phyloP scores from a whole-genome alignment of 2,113 vertebrate genomes.

The Illadopsis cleaveri region DNA sequence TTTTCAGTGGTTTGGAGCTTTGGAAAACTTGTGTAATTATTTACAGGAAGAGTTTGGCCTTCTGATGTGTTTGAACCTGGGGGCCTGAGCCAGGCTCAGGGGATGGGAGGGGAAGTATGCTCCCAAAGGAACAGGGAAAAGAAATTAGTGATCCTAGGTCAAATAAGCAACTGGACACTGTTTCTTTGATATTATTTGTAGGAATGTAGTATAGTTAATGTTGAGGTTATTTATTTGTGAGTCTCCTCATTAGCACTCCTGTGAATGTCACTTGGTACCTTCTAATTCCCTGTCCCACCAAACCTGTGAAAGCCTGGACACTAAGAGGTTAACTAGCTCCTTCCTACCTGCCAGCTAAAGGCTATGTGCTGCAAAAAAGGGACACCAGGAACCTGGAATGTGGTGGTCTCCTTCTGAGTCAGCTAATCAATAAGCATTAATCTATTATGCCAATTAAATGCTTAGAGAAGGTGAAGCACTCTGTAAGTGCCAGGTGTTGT shows the following conservation, averaged over 20 bases:
- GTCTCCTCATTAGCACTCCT: not conserved
- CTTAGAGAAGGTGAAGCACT: slow-evolving; percentile 27
- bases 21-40: not conserved
- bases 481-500: slow-evolving; percentile 28
- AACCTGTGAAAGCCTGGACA: not conserved
- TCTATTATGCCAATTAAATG: slow-evolving; percentile 54
- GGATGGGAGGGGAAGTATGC: fast-evolving
- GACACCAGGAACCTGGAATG: not conserved
- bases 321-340: not conserved
- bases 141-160: not conserved
- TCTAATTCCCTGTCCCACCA: too few species aligned
- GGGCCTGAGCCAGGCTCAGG: not conserved
- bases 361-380: not conserved
- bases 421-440: slow-evolving; percentile 45
- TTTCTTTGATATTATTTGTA: not conserved
- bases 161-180: not conserved
- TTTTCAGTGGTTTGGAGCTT: not conserved
- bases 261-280: not conserved
- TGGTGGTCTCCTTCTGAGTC: slow-evolving; percentile 4
- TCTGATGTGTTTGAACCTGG: not conserved
- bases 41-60: not conserved
- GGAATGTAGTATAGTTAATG: not conserved
- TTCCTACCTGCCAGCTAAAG: not conserved
- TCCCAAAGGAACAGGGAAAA: not conserved
- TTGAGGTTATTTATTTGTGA: not conserved